Base-by-base conservation (phyloP, 2,797 vertebrate species). In the Salmo trutta region DNA sequence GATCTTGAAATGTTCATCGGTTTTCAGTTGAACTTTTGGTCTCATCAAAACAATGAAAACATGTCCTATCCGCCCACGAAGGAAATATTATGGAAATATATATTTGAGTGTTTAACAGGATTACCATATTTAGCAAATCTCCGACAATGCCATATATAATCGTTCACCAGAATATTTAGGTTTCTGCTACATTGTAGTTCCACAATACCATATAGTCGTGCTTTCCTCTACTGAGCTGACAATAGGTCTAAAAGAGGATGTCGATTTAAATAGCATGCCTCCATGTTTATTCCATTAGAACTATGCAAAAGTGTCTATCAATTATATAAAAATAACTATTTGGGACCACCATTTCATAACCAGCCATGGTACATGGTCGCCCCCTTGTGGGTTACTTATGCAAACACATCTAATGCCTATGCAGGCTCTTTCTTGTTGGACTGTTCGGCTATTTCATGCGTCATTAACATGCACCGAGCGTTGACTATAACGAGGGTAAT, bases 401-500 rank as follows among this genome's bases (percentile, higher is more conserved):
- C 66, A 81, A 86, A 78, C 31, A 73, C 92, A 59, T 0, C 3
- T 2, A 1, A n/a, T 31, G 66, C 5, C 0, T 2, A 12, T 0
- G 8, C 53, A 68, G 74, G 71, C 75, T 77, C 79, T 47, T 1
- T 14, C 19, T 1, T 27, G 15, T 36, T 56, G 66, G 77, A 81
- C 21, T 17, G 69, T 15, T 77, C 24, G 41, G 77, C 84, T 81
- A 89, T 90, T 92, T 90, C 87, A 91, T 77, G 85, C 87, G 84
- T 84, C 90, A 90, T 91, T 93, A 91, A 84, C 87, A 82, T 76
- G 81, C 85, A 85, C 88, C 81, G 87, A 79, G 84, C 15, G 2
- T 79, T 79, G 88, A 88, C 88, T 85, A 88, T 91, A 87, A 90
- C 81, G 89, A 82, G 82, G 87, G 89, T 90, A 88, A 93, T 92